Percentiles rank a stretch among this genome's conserved stretches.
phyloP scores from a whole-genome alignment of 2,797 vertebrate genomes.

The Eulemur albifrons region DNA sequence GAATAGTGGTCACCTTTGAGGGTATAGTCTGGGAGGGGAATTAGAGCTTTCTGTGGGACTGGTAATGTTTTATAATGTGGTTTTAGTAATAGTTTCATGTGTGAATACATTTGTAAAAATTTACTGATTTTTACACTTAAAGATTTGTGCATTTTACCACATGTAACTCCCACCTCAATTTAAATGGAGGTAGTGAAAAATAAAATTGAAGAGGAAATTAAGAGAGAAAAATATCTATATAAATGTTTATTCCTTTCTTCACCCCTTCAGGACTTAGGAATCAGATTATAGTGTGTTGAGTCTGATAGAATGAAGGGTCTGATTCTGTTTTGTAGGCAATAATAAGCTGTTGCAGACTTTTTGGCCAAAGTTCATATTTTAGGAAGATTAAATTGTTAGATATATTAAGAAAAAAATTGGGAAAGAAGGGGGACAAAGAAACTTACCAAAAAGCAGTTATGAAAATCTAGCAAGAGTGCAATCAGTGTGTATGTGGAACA shows the following conservation, averaged over 20 bases:
- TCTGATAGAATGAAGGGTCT: neutral
- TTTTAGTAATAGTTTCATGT: neutral
- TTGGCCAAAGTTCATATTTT: neutral
- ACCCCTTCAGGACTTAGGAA: neutral
- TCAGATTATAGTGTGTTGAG: neutral
- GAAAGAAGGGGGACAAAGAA: neutral
- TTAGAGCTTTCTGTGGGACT: neutral
- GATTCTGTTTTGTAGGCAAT: neutral
- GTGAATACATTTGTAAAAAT: neutral
- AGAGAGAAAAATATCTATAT: neutral
- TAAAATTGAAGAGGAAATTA: neutral
- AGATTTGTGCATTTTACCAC: neutral
- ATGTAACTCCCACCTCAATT: neutral
- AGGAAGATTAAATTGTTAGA: neutral
- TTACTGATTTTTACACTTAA: neutral
- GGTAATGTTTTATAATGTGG: neutral
- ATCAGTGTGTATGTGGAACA: neutral
- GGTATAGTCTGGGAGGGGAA: neutral
- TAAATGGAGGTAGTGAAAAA: neutral
- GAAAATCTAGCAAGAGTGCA: neutral
- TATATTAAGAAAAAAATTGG: neutral
- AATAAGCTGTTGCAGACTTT: neutral
- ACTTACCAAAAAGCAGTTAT: neutral
- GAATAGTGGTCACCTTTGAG: neutral
- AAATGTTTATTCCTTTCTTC: neutral